These are phyloP conservation scores for Strigamia maritima DNA, from an alignment of 2,888 invertebrate species.

Conservation along the genomic window DNA sequence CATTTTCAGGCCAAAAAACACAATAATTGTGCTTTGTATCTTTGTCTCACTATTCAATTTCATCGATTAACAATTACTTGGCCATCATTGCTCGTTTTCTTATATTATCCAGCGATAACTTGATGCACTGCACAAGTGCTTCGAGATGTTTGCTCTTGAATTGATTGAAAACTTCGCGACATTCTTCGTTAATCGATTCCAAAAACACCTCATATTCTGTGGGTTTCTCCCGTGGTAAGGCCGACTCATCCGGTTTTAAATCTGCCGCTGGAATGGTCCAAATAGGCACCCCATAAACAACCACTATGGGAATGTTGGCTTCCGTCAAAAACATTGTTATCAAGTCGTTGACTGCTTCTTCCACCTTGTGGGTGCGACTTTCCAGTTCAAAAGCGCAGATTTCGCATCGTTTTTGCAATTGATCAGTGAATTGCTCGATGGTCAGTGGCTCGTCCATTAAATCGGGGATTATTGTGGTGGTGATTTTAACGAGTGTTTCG, in stretches of 20 bases:
- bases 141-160: slow-evolving; percentile 74
- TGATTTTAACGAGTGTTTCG: slow-evolving; percentile 63
- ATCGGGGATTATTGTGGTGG: slow-evolving; percentile 62
- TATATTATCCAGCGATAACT: slow-evolving; percentile 68
- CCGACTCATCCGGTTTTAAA: not conserved
- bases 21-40: too few species aligned
- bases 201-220: slow-evolving; percentile 53
- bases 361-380: slow-evolving; percentile 64
- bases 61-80: not conserved
- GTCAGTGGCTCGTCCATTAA: slow-evolving; percentile 62
- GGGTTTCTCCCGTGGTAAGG: not conserved
- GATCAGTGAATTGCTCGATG: slow-evolving; percentile 62
- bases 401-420: slow-evolving; percentile 59
- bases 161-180: slow-evolving; percentile 75
- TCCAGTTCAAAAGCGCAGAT: slow-evolving; percentile 57
- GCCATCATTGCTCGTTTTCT: slow-evolving; percentile 58
- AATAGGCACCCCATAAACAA: slow-evolving; percentile 12
- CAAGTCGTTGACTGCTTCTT: slow-evolving; percentile 71
- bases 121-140: slow-evolving; percentile 69
- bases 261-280: slow-evolving; percentile 21
- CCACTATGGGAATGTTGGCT: slow-evolving; percentile 48
- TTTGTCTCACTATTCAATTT: too few species aligned
- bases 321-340: slow-evolving; percentile 71
- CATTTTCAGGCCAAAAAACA: too few species aligned
- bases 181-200: slow-evolving; percentile 64